Percentiles rank a stretch among this genome's conserved stretches.
Conservation (phyloP, 2,888 invertebrate species). For the Smittia aterrima region DNA sequence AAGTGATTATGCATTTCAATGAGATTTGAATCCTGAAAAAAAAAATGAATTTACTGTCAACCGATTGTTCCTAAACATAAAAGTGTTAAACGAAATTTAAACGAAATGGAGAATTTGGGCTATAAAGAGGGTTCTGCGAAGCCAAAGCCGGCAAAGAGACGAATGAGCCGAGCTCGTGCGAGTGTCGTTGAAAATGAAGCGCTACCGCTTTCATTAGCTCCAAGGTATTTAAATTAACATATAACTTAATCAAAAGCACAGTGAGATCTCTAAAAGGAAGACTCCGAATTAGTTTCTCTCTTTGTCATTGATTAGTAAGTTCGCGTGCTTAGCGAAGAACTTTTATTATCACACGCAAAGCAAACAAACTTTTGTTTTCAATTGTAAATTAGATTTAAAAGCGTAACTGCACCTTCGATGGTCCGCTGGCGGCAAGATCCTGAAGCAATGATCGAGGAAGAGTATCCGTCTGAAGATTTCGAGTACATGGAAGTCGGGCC, state of each 20-base stretch:
- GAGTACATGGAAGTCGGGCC: slow-evolving; percentile 78
- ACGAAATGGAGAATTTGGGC: slow-evolving; percentile 63
- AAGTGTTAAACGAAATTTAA: slow-evolving; percentile 42
- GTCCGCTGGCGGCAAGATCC: slow-evolving; percentile 62
- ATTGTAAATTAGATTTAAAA: slow-evolving; percentile 53
- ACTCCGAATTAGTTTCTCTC: no score
- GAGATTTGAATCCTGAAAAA: background rate
- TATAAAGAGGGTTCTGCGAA: slow-evolving; percentile 59
- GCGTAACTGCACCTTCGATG: slow-evolving; percentile 53
- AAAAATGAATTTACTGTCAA: background rate
- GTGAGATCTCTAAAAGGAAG: background rate
- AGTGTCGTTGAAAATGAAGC: slow-evolving; percentile 53
- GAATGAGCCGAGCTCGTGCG: slow-evolving; percentile 53
- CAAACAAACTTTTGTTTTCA: background rate
- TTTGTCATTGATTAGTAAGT: background rate
- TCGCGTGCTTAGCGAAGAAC: background rate
- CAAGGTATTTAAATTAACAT: slow-evolving; percentile 44
- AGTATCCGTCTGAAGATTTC: slow-evolving; percentile 67
- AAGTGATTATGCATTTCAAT: background rate
- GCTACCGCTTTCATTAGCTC: slow-evolving; percentile 52
- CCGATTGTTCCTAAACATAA: background rate
- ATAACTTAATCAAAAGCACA: background rate
- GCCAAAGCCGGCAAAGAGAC: slow-evolving; percentile 45
- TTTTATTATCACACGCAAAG: background rate
- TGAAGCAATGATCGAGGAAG: slow-evolving; percentile 62